phyloP scores from a whole-genome alignment of 2,888 invertebrate genomes.

The Xestia rhomboidea region DNA sequence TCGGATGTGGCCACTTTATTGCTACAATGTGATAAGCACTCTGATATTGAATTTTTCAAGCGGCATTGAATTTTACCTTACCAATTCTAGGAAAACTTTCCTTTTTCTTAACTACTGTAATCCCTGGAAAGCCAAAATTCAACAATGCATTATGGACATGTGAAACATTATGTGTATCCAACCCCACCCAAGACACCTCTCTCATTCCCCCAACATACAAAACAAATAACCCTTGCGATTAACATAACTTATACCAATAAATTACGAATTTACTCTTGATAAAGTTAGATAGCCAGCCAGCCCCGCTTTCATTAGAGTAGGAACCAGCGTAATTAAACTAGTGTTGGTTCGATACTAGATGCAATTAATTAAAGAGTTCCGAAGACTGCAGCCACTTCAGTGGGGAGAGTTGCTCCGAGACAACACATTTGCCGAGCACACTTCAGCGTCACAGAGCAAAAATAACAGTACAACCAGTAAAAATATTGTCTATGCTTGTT shows the following conservation, averaged over 20 bases:
- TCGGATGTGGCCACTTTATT: slow-evolving; percentile 67
- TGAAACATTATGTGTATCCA: background rate
- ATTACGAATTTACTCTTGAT: slow-evolving; percentile 21
- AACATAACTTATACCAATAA: slow-evolving; percentile 27
- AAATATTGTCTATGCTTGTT: background rate
- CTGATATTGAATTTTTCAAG: slow-evolving; percentile 47
- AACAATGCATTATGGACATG: background rate
- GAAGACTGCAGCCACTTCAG: slow-evolving; percentile 37
- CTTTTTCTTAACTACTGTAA: background rate
- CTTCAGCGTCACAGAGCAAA: slow-evolving; percentile 22
- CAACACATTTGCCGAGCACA: slow-evolving; percentile 27
- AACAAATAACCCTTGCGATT: background rate
- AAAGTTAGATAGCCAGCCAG: slow-evolving; percentile 35
- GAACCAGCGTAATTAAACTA: slow-evolving; percentile 46
- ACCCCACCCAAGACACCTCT: background rate
- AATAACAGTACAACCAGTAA: background rate
- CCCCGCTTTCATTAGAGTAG: slow-evolving; percentile 38
- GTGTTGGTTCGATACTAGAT: slow-evolving; percentile 33
- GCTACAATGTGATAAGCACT: slow-evolving; percentile 62
- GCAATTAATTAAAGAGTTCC: slow-evolving; percentile 61
- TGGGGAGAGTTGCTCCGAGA: slow-evolving; percentile 30
- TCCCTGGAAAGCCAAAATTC: background rate
- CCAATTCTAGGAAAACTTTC: background rate
- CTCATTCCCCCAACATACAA: background rate
- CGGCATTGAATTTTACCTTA: slow-evolving; percentile 22